Evolutionary conservation across 2,888 invertebrate species (phyloP), one percentile per base, ranked within the genome.

Genomic region (Temnothorax unifasciatus): DNA sequence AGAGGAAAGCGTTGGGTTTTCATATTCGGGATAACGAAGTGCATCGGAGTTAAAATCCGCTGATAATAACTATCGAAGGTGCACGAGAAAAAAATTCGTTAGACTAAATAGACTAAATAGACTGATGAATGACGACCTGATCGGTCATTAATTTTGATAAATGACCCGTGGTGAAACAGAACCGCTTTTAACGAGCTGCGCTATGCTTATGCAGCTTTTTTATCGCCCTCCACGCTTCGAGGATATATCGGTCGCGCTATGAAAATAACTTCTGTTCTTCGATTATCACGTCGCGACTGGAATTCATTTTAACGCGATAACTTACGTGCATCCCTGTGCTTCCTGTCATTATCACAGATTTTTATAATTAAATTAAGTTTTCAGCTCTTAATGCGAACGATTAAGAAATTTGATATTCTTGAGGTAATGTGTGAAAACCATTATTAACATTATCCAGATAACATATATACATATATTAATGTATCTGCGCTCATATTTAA

Each of bases 121-220:
- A 84, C 15, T 25, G 64, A 63, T 84, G 64, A 29, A 63, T 81
- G 47, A 81, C 54, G 69, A 66, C 5, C n/a, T 54, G 73, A 63
- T 73, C 61, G 44, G 2, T 82, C 57, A 50, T 81, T 81, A 81
- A 82, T 82, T 73, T 84, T 81, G 84, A 84, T 84, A 84, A 84
- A 84, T 79, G 82, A 84, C 34, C 59, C 38, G 41, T 52, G 50
- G 38, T 34, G 52, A 29, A 21, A 34, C 21, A 15, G 9, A 47
- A 25, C 3, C 29, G 74, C 74, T 47, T 47, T 74, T 59, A 74
- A 81, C 79, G 34, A 79, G 47, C 74, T 13, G 47, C 38, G 59
- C 50, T 52, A 21, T 81, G 74, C 59, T 69, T 47, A 41, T 74
- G 79, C 59, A 47, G 44, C 2, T 81, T 81, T 69, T 81, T 81